These are phyloP conservation scores for Zhuqinia jingwanae DNA, from an alignment of 2,888 invertebrate genomes.

Conservation along the genomic window DNA sequence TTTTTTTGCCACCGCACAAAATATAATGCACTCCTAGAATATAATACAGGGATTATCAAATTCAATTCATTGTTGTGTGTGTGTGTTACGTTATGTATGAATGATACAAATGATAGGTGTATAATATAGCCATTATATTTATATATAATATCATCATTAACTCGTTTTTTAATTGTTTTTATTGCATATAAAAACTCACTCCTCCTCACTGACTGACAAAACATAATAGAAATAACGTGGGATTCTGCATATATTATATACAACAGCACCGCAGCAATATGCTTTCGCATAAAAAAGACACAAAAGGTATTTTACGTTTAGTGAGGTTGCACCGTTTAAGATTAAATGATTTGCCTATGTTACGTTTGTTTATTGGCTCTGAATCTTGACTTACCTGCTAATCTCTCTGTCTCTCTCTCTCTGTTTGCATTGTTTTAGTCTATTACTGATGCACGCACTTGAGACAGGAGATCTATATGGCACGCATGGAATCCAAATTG, in stretches of 20 bases:
- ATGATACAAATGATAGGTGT: neutral
- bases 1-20: neutral
- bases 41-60: neutral
- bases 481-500: conserved; percentile 8
- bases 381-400: too few species aligned
- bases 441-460: conserved; percentile 23
- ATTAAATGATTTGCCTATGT: conserved; percentile 15
- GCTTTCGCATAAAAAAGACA: neutral
- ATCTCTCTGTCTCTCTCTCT: neutral
- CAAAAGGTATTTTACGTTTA: neutral
- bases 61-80: neutral
- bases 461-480: neutral
- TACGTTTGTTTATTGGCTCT: neutral
- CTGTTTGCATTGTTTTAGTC: neutral
- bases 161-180: neutral
- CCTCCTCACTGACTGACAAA: too few species aligned
- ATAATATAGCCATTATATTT: neutral
- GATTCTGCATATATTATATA: too few species aligned
- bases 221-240: too few species aligned
- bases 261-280: neutral
- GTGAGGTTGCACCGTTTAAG: neutral
- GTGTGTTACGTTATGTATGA: neutral
- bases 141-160: conserved; percentile 31
- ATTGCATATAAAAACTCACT: neutral
- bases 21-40: neutral